These are phyloP conservation scores for Dynastes grantii DNA, from an alignment of 2,888 invertebrate genomes.

Conservation along the genomic window DNA sequence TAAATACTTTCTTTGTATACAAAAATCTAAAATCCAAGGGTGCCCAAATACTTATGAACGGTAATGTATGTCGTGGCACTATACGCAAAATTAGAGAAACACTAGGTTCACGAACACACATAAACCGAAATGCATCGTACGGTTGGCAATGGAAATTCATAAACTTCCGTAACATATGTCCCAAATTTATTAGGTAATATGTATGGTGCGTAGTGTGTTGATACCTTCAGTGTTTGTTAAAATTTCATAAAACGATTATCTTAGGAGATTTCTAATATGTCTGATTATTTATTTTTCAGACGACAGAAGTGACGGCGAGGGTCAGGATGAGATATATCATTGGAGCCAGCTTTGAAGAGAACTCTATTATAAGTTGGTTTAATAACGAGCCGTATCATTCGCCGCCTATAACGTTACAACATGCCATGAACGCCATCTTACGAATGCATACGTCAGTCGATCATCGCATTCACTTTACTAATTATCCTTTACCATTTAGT, in stretches of 20 bases:
- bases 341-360: constrained; percentile 71
- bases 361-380: constrained; percentile 76
- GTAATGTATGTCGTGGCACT: no score
- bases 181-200: no score
- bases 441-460: constrained; percentile 54
- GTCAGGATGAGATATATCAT: constrained; percentile 69
- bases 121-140: no score
- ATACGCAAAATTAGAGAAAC: no score
- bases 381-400: constrained; percentile 85
- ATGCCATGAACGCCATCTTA: constrained; percentile 78
- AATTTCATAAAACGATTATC: background rate
- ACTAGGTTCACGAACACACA: no score
- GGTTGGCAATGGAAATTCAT: no score
- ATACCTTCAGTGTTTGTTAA: no score
- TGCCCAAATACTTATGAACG: no score
- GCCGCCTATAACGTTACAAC: constrained; percentile 77
- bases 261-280: background rate
- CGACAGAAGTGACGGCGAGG: constrained; percentile 54
- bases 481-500: constrained; percentile 80
- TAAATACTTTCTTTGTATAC: no score
- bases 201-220: no score
- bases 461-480: constrained; percentile 71
- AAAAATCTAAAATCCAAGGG: no score
- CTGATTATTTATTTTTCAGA: constrained; percentile 48
- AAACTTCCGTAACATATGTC: no score